Conservation (phyloP, 2,113 vertebrate species). For the Percopsis transmontana region DNA sequence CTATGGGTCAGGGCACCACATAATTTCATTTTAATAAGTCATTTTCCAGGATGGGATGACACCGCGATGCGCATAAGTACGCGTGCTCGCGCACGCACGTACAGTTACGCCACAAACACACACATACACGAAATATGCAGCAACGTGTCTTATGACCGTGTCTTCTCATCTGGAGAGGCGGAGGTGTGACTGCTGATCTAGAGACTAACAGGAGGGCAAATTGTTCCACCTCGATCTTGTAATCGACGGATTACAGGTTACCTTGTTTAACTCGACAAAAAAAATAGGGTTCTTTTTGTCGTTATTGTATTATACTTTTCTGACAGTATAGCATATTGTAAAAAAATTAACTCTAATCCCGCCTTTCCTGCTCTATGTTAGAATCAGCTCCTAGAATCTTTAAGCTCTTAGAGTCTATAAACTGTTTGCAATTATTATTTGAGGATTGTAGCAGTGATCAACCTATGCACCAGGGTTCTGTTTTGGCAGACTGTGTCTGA, state of each 20-base stretch:
- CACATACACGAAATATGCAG: not conserved
- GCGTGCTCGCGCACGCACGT: conserved; percentile 42
- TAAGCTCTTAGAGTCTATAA: too few species aligned
- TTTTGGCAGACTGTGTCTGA: too few species aligned
- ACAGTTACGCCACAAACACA: conserved; percentile 22
- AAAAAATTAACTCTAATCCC: too few species aligned
- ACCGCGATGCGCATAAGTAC: conserved; percentile 54
- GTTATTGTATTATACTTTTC: too few species aligned
- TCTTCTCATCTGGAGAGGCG: conserved; percentile 62
- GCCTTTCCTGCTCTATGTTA: too few species aligned
- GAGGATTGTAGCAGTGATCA: too few species aligned
- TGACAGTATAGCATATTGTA: too few species aligned
- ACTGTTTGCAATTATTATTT: too few species aligned
- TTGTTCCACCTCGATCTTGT: too few species aligned
- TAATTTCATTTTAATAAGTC: conserved; percentile 83
- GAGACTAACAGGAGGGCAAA: conserved; percentile 44
- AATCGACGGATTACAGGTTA: not conserved
- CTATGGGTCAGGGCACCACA: conserved; percentile 77
- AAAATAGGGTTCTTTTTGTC: not conserved
- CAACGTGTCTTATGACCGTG: too few species aligned
- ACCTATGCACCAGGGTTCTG: too few species aligned
- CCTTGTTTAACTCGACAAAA: conserved; percentile 12
- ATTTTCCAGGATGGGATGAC: conserved; percentile 77
- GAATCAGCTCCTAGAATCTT: too few species aligned
- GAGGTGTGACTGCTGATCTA: conserved; percentile 56